Evolutionary conservation across 1,140 invertebrate genomes (phyloP), one percentile per base, ranked within the genome.

Genomic region (Brachystomella parvula): DNA sequence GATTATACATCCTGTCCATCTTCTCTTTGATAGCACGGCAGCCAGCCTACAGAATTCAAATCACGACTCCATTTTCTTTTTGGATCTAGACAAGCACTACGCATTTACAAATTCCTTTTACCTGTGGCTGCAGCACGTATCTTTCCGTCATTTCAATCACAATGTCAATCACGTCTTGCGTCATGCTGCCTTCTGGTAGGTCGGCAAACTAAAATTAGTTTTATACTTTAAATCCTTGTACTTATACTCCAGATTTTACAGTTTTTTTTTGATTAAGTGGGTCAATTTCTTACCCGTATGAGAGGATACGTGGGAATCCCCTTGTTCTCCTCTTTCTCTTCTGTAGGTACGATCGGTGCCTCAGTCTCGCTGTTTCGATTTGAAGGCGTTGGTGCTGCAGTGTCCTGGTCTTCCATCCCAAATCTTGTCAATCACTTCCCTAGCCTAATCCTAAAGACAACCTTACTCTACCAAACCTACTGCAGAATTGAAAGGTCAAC

Each of bases 1-100:
- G 77, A 30, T 82, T 82, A 77, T 81, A 83, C 63, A 82, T 82
- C 74, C 82, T 82, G 73, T 83, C 82, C 77, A 83, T 78, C 39
- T 78, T 80, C 70, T 83, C 82, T 76, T 83, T 83, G 44, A 83
- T 81, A 73, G 81, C 77, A 68, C 77, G 78, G 33, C 81, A 81
- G 64, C 80, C 81, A 75, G 71, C 77, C 81, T 82, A 65, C 15
- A 44, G 63, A n/a, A n/a, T 44, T n/a, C n/a, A 44, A 44, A 12
- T 44, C 9, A n/a, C 39, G 9, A 44, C 9, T 44, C n/a, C 9
- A n/a, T 44, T 44, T 44, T 9, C 39, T 44, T 44, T 12, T 44
- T 44, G 9, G n/a, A n/a, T 44, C n/a, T 12, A 44, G 9, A 12
- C 9, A 44, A 9, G 9, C n/a, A 12, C 9, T 44, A 44, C 9